Evolutionary conservation across 2,113 vertebrate species (phyloP).

Genomic region (Scartelaos histophorus): DNA sequence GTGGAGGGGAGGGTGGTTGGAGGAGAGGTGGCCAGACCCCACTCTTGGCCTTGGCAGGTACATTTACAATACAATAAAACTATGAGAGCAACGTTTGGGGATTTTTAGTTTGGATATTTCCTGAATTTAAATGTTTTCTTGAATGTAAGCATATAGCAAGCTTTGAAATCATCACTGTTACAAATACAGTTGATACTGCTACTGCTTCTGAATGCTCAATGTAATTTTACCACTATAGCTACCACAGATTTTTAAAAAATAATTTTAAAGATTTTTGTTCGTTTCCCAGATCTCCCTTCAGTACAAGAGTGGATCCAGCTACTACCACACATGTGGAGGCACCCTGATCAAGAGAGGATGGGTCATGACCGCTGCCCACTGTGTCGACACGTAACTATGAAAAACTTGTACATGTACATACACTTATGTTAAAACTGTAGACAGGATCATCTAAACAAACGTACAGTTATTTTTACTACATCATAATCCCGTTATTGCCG

Average conservation of each 20-base stretch:
- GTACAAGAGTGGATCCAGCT: constrained; percentile 65
- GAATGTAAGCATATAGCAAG: too few relatives aligned
- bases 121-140: too few relatives aligned
- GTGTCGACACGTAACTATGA: constrained; percentile 62
- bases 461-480: too few relatives aligned
- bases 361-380: constrained; percentile 89
- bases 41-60: constrained; percentile 91
- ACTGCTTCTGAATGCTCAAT: background rate
- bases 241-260: background rate
- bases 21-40: constrained; percentile 73
- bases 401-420: too few relatives aligned
- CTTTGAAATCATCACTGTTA: too few relatives aligned
- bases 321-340: constrained; percentile 85
- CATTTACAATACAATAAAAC: too few relatives aligned
- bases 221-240: background rate
- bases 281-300: constrained; percentile 72
- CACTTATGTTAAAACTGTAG: too few relatives aligned
- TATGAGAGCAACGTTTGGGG: too few relatives aligned
- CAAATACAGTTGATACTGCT: background rate
- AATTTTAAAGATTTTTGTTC: background rate
- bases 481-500: too few relatives aligned
- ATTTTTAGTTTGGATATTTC: too few relatives aligned
- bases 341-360: constrained; percentile 80
- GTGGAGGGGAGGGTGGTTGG: constrained; percentile 80
- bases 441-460: too few relatives aligned